Percentiles rank a stretch among this genome's conserved stretches.
phyloP scores from a whole-genome alignment of 2,888 invertebrate species.

The Ametastegia equiseti region DNA sequence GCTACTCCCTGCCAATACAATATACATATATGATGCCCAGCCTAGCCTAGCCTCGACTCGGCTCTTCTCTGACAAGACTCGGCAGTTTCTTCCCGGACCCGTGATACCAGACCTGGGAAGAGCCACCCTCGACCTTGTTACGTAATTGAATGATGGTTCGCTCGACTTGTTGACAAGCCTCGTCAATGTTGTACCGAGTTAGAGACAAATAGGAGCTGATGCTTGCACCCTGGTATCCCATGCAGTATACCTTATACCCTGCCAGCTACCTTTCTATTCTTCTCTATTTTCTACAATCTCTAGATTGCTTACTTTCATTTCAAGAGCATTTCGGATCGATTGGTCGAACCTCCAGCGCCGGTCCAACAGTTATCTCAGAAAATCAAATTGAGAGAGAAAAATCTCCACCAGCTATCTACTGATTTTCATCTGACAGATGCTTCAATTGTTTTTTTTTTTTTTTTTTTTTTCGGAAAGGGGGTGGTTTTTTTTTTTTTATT shows the following conservation, averaged over 20 bases:
- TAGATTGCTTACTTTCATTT: not conserved
- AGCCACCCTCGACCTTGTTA: slow-evolving; percentile 59
- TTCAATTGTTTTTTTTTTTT: not conserved
- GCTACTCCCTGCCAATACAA: too few species aligned
- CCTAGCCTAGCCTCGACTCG: slow-evolving; percentile 48
- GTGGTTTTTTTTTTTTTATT: not conserved
- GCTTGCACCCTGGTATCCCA: too few species aligned
- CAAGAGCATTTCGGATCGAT: not conserved
- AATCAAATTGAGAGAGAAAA: not conserved
- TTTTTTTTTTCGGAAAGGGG: not conserved
- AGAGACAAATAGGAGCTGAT: slow-evolving; percentile 34
- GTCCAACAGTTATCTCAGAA: not conserved
- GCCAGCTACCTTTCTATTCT: not conserved
- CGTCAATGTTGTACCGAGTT: slow-evolving; percentile 65
- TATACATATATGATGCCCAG: too few species aligned
- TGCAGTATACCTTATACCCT: too few species aligned
- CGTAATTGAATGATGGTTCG: slow-evolving; percentile 71
- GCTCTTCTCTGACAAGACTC: too few species aligned
- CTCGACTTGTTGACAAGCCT: slow-evolving; percentile 67
- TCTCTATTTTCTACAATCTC: not conserved
- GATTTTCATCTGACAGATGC: not conserved
- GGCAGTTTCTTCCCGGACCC: not conserved
- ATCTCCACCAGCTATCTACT: not conserved
- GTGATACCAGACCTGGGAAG: slow-evolving; percentile 20
- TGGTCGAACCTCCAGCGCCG: not conserved